A percentile compares a stretch with the other conserved stretches of the same genome.
phyloP scores from a whole-genome alignment of 2,888 invertebrate genomes.

The Chrysolina oricalcia region DNA sequence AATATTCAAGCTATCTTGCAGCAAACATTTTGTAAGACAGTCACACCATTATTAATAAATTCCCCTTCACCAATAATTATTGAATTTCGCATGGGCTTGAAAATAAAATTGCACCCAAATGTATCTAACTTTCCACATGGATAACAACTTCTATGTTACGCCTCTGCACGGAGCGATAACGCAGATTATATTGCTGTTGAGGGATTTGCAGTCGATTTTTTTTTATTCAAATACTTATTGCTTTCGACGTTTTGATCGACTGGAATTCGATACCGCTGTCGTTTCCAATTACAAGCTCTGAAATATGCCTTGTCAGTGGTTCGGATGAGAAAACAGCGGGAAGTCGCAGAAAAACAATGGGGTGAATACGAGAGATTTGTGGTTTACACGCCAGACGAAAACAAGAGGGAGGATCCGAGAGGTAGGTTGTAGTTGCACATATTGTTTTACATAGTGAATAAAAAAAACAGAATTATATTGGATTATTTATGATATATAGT shows the following conservation, averaged over 20 bases:
- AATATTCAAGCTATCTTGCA: too few relatives aligned
- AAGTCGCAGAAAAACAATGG: conserved; percentile 17
- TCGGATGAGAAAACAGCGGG: conserved; percentile 46
- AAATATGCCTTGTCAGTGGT: conserved; percentile 54
- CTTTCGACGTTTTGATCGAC: conserved; percentile 66
- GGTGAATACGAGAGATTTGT: conserved; percentile 19
- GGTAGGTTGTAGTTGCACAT: background rate
- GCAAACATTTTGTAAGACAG: too few relatives aligned
- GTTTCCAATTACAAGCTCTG: conserved; percentile 60
- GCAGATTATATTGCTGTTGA: conserved; percentile 56
- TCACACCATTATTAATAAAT: too few relatives aligned
- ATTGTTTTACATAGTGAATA: background rate
- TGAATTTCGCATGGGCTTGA: too few relatives aligned
- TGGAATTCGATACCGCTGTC: conserved; percentile 63
- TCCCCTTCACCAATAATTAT: too few relatives aligned
- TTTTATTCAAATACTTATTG: conserved; percentile 66
- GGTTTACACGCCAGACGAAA: conserved; percentile 6
- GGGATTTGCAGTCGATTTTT: conserved; percentile 60
- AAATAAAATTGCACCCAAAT: too few relatives aligned
- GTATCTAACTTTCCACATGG: background rate
- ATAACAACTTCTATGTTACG: background rate
- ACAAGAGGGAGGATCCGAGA: conserved; percentile 10
- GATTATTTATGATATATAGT: too few relatives aligned
- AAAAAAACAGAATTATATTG: background rate
- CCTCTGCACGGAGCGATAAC: conserved; percentile 31